These are phyloP conservation scores for Amphiduros pacificus DNA, from an alignment of 2,888 invertebrate genomes.

Conservation along the genomic window DNA sequence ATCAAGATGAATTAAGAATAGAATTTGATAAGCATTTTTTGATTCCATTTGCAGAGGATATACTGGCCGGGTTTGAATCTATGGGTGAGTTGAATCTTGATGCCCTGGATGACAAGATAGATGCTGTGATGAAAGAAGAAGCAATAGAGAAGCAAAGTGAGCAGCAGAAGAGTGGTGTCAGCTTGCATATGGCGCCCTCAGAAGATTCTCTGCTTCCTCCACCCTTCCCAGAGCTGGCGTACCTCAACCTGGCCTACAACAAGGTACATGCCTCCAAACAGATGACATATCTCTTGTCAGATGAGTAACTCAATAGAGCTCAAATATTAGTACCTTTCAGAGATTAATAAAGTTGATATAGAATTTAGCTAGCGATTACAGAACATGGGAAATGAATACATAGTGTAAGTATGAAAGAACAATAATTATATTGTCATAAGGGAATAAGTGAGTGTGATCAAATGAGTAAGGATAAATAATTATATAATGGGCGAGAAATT, in stretches of 20 bases:
- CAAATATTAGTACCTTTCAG: not conserved
- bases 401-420: too few species aligned
- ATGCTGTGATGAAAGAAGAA: constrained; percentile 5
- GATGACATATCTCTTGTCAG: too few species aligned
- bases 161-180: not conserved
- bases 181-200: not conserved
- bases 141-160: not conserved
- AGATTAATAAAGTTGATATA: not conserved
- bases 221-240: constrained; percentile 54
- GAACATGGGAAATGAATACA: not conserved
- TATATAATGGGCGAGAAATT: too few species aligned
- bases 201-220: too few species aligned
- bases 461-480: too few species aligned
- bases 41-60: too few species aligned
- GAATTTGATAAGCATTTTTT: too few species aligned
- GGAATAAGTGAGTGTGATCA: too few species aligned
- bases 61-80: too few species aligned
- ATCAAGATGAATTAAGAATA: too few species aligned
- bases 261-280: constrained; percentile 35
- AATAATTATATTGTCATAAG: too few species aligned
- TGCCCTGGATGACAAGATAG: constrained; percentile 26
- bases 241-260: constrained; percentile 51
- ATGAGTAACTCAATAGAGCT: too few species aligned
- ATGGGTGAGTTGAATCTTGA: constrained; percentile 22
- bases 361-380: not conserved